Base-by-base conservation (phyloP, 37 sponge, comb jelly and placozoan species). In the Beroe forskalii region DNA sequence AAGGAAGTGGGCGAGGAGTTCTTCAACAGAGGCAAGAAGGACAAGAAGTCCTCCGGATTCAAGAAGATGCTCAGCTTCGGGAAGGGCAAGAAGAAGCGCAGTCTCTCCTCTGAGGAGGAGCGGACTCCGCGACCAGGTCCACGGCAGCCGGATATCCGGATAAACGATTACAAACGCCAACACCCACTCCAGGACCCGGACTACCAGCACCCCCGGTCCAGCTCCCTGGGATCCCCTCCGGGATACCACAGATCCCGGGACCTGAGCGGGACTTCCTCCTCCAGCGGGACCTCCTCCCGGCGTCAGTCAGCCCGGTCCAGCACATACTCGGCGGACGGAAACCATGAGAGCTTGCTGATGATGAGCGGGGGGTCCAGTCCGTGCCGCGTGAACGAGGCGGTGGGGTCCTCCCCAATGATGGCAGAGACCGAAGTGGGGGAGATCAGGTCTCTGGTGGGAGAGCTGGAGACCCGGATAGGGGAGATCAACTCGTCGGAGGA, bases 61-160 rank as follows among this genome's bases (percentile, higher is more conserved):
- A 80, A 80, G 55, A 41, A 44, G 55, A 80, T 80, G n/a, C 48
- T 80, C n/a, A 80, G 86, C 42, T 80, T 80, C 35, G 86, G 86
- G n/a, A 80, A 44, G 30, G 86, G 86, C 17, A 80, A 44, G 86
- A 80, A 80, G 48, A 80, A 80, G 86, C 43, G 86, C 2, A 80
- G 86, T 43, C 40, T 37, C n/a, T 80, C 86, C 1, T 69, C 72
- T 2, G 72, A 32, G 20, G 72, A 69, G 32, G 33, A 69, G 38
- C 37, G 19, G 17, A 32, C 72, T 9, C 17, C 38, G 33, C 27
- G 28, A 2, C 44, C 55, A 12, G 40, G 44, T n/a, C 40, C 86
- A 0, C 22, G 86, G 4, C 86, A 80, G 20, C 86, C 86, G 28
- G 72, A 69, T 14, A 32, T 69, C 17, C 27, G 72, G 72, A 69